These are phyloP conservation scores for Eupithecia vulgata DNA, from an alignment of 2,888 invertebrate genomes.

Conservation along the genomic window DNA sequence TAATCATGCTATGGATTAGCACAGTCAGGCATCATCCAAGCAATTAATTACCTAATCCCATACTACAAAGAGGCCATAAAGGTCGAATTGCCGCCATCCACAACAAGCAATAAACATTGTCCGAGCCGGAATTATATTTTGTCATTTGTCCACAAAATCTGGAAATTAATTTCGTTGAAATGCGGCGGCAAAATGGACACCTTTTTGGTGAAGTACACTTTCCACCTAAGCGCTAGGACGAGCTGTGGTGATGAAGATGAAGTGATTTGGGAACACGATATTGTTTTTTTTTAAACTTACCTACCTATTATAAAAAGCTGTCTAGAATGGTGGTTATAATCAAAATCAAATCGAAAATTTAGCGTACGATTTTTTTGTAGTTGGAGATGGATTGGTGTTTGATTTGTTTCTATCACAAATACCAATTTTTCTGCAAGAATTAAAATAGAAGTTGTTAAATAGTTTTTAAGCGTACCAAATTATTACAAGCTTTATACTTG, in stretches of 20 bases:
- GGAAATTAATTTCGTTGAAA: slow-evolving; percentile 44
- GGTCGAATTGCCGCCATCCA: slow-evolving; percentile 53
- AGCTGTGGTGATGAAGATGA: neutral
- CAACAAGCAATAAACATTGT: slow-evolving; percentile 54
- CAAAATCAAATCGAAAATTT: too few relatives aligned
- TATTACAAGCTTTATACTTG: too few relatives aligned
- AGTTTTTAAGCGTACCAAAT: too few relatives aligned
- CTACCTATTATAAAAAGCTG: too few relatives aligned
- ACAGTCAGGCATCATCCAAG: slow-evolving; percentile 30
- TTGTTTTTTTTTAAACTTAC: too few relatives aligned
- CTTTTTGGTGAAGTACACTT: slow-evolving; percentile 15
- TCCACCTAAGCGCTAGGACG: slow-evolving; percentile 9
- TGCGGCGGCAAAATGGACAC: slow-evolving; percentile 29
- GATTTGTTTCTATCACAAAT: too few relatives aligned
- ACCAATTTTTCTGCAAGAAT: too few relatives aligned
- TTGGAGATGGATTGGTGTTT: too few relatives aligned
- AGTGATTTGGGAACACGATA: neutral
- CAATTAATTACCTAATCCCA: slow-evolving; percentile 46
- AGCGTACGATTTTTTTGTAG: too few relatives aligned
- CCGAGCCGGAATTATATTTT: slow-evolving; percentile 50
- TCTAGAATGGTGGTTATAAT: too few relatives aligned
- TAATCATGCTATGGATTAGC: slow-evolving; percentile 5
- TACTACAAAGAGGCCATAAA: slow-evolving; percentile 38
- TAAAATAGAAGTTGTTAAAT: too few relatives aligned
- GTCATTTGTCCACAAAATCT: slow-evolving; percentile 54